phyloP scores from a whole-genome alignment of 2,888 invertebrate species.

The Tachina lurida region DNA sequence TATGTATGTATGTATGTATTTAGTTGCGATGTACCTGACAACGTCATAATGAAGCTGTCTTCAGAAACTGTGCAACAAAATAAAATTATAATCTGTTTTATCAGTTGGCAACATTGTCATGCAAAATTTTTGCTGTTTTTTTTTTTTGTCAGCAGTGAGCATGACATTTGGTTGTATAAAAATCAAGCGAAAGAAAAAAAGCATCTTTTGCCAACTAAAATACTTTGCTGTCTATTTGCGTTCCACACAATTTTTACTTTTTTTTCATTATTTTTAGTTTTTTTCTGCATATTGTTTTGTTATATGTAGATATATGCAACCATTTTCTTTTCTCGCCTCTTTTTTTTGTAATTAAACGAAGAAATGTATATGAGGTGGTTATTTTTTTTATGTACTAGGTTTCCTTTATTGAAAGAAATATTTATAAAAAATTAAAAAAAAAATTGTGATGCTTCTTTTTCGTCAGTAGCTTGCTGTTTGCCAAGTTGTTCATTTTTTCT shows the following conservation, averaged over 20 bases:
- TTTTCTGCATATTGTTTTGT: conserved; percentile 6
- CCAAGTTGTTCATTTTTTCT: conserved; percentile 68
- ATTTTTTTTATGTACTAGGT: neutral
- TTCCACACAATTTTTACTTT: conserved; percentile 53
- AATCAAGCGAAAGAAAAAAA: conserved; percentile 3
- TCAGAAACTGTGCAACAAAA: conserved; percentile 23
- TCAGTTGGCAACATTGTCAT: conserved; percentile 70
- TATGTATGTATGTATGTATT: neutral
- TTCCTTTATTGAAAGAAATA: conserved; percentile 11
- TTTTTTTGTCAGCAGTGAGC: conserved; percentile 46
- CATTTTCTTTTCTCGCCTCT: conserved; percentile 46
- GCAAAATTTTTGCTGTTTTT: conserved; percentile 44
- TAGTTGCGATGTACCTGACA: conserved; percentile 32
- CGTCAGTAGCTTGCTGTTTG: conserved; percentile 64
- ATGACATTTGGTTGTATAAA: conserved; percentile 59
- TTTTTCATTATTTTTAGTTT: conserved; percentile 8
- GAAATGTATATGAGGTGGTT: conserved; percentile 18
- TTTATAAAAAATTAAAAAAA: conserved; percentile 9
- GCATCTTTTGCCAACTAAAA: conserved; percentile 38
- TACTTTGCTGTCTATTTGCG: conserved; percentile 51
- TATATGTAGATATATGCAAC: neutral
- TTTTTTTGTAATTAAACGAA: conserved; percentile 18
- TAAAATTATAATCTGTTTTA: conserved; percentile 57
- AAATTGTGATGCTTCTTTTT: conserved; percentile 54
- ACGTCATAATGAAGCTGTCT: conserved; percentile 59